Percentiles rank a stretch among this genome's conserved stretches.
Conservation (phyloP, 1,140 invertebrate species). For the Theocolax elegans region DNA sequence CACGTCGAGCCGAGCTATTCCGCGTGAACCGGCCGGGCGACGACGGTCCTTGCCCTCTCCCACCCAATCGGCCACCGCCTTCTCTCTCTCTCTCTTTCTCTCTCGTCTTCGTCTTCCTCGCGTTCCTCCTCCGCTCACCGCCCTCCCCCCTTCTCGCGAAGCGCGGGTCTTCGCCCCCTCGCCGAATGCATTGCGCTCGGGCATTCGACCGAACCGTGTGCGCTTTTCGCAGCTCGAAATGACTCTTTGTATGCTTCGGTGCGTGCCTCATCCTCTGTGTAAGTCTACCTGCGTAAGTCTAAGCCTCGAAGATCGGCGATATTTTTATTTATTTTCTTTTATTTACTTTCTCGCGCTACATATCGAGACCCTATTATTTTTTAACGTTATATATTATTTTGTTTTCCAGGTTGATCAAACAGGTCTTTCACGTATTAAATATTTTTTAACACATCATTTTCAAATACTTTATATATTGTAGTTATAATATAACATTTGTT, state of each 20-base stretch:
- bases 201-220: conserved; percentile 12
- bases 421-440: too few relatives aligned
- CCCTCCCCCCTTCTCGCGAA: not conserved
- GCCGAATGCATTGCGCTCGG: conserved; percentile 19
- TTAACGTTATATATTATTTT: too few relatives aligned
- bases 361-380: too few relatives aligned
- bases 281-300: too few relatives aligned
- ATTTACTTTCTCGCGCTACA: too few relatives aligned
- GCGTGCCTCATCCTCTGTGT: too few relatives aligned
- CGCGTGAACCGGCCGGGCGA: conserved; percentile 50
- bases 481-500: too few relatives aligned
- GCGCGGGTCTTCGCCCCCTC: not conserved
- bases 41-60: conserved; percentile 34
- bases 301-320: too few relatives aligned
- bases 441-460: too few relatives aligned
- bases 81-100: not conserved
- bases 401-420: too few relatives aligned
- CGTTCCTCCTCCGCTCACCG: not conserved
- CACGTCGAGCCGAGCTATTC: conserved; percentile 42
- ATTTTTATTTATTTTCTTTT: too few relatives aligned
- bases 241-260: conserved; percentile 25
- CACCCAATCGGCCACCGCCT: not conserved
- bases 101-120: not conserved
- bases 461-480: too few relatives aligned
- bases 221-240: conserved; percentile 28